Conservation (phyloP, 2,888 invertebrate species). For the Muschampia plurimacula region DNA sequence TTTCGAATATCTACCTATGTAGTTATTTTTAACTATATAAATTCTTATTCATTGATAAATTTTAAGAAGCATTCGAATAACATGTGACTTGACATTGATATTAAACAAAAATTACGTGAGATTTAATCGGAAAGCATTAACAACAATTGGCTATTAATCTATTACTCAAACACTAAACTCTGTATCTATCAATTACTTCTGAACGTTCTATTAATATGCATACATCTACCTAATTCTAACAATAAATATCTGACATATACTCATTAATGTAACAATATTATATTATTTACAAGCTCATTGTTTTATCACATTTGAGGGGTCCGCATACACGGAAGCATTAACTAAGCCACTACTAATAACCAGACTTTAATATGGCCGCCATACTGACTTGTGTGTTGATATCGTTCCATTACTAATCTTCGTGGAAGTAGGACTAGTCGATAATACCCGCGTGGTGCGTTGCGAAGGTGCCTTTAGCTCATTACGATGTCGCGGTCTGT, state of each 20-base stretch:
- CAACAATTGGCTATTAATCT: constrained; percentile 59
- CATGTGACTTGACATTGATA: constrained; percentile 40
- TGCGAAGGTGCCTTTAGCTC: constrained; percentile 88
- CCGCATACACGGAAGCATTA: constrained; percentile 57
- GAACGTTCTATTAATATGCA: constrained; percentile 50
- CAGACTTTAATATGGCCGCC: constrained; percentile 89
- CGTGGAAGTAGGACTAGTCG: constrained; percentile 83
- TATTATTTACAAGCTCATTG: constrained; percentile 82
- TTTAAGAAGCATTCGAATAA: constrained; percentile 33
- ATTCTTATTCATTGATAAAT: constrained; percentile 48
- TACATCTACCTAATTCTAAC: constrained; percentile 65
- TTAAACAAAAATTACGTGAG: constrained; percentile 47
- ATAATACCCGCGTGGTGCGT: constrained; percentile 75
- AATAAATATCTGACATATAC: constrained; percentile 54
- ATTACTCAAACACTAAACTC: constrained; percentile 63
- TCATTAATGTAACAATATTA: constrained; percentile 49
- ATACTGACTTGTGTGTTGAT: constrained; percentile 88
- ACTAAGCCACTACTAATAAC: constrained; percentile 56
- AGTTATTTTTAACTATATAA: constrained; percentile 45
- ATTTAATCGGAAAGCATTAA: constrained; percentile 70
- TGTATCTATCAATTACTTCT: constrained; percentile 66
- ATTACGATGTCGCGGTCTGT: constrained; percentile 72
- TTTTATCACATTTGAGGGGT: constrained; percentile 81
- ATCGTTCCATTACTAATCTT: constrained; percentile 85
- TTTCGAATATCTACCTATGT: constrained; percentile 54